These are phyloP conservation scores for Galemys pyrenaicus DNA, from an alignment of 2,113 vertebrate species.

Conservation along the genomic window DNA sequence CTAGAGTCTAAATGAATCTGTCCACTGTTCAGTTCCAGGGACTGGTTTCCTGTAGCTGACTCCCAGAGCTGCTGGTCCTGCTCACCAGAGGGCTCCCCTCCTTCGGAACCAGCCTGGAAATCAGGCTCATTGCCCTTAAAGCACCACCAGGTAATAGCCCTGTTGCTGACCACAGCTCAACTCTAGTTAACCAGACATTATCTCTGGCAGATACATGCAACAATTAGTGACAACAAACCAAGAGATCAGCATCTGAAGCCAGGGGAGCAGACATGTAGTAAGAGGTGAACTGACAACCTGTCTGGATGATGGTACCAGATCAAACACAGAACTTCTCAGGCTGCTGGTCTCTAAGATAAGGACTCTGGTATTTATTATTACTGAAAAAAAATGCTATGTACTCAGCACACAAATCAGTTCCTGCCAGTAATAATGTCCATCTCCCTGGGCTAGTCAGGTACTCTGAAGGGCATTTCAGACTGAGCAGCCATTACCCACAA, in stretches of 20 bases:
- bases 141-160: background rate
- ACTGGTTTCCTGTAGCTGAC: background rate
- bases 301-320: conserved; percentile 13
- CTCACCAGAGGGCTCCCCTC: background rate
- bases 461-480: background rate
- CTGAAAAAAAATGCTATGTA: too few species aligned
- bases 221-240: background rate
- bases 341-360: background rate
- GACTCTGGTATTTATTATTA: background rate
- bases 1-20: background rate
- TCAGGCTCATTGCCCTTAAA: background rate
- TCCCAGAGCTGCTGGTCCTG: background rate
- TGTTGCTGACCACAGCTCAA: background rate
- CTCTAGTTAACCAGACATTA: background rate
- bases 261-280: background rate
- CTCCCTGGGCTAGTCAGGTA: background rate
- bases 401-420: background rate
- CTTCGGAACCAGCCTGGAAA: background rate
- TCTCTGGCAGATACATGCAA: background rate
- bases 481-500: background rate
- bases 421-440: background rate
- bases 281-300: background rate
- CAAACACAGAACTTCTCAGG: background rate
- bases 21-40: background rate
- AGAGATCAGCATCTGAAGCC: background rate